Conservation (phyloP, 2,113 vertebrate species). For the Dipodomys stephensi region DNA sequence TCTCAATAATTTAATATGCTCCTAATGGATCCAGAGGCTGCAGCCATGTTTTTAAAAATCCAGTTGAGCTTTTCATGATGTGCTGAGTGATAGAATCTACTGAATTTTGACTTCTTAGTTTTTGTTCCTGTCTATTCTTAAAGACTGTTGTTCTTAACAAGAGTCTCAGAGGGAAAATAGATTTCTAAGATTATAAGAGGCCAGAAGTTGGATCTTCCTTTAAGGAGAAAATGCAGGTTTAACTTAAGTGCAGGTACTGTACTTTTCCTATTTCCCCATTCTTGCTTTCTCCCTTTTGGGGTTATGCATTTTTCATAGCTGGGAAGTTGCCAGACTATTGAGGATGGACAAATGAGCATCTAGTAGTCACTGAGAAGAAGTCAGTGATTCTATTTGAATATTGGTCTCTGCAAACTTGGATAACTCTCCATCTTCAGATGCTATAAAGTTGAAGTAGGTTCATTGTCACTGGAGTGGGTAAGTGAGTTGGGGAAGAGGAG, state of each 20-base stretch:
- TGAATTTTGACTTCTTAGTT: slow-evolving; percentile 46
- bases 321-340: slow-evolving; percentile 27
- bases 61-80: background rate
- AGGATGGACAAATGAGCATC: background rate
- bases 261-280: background rate
- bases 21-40: slow-evolving; percentile 1
- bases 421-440: background rate
- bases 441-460: background rate
- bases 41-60: background rate
- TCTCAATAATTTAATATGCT: background rate
- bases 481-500: background rate
- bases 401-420: background rate
- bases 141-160: slow-evolving; percentile 60
- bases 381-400: background rate
- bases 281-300: slow-evolving; percentile 32
- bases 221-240: slow-evolving; percentile 39
- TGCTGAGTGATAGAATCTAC: background rate
- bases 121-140: background rate
- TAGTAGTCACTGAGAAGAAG: slow-evolving; percentile 4
- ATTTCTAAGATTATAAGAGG: slow-evolving; percentile 17
- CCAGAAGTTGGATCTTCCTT: slow-evolving; percentile 24
- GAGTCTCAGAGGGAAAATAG: slow-evolving; percentile 52
- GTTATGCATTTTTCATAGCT: background rate
- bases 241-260: background rate
- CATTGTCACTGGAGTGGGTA: background rate